Evolutionary conservation across 2,113 vertebrate genomes (phyloP), one percentile per base, ranked within the genome.

Genomic region (Forbesichthys agassizii): DNA sequence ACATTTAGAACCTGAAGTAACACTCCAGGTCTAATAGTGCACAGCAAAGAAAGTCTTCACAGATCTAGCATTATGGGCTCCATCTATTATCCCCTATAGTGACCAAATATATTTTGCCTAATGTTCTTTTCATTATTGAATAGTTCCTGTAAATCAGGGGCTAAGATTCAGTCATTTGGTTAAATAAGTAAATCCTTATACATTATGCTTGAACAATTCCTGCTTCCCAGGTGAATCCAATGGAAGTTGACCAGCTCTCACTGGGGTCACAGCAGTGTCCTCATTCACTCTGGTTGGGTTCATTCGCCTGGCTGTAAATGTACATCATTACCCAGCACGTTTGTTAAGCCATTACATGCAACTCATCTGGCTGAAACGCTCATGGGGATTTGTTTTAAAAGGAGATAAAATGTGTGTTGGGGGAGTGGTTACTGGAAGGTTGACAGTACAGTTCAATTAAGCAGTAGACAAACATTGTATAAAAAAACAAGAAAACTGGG

Each of bases 261-360:
- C 83, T 67, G 73, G 66, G 62, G 87, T 83, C 87, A 66, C 89
- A 88, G 83, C 87, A 84, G 86, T 88, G 70, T 59, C 84, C 73
- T 71, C 54, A 9, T 80, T 75, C 73, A 20, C 70, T 79, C 60
- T 64, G 60, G 74, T 56, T 70, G 74, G 79, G 78, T 84, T 76
- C 69, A 69, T 85, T 84, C 86, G 66, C 68, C 85, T 85, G 79
- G 78, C 83, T 82, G 79, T 81, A 87, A 89, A 86, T 56, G 57
- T 77, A 85, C 81, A 87, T 86, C 82, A 84, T 86, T 84, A 80
- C 75, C 64, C 64, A n/a, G 76, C 64, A 33, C 65, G 67, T 64
- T 81, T 13, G 57, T 83, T 87, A 77, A 85, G 79, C 82, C 79
- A 87, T 85, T 65, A 85, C 83, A 87, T 64, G 80, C 82, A 87